Evolutionary conservation across 2,797 vertebrate species (phyloP).

Genomic region (Eleutherodactylus coqui): DNA sequence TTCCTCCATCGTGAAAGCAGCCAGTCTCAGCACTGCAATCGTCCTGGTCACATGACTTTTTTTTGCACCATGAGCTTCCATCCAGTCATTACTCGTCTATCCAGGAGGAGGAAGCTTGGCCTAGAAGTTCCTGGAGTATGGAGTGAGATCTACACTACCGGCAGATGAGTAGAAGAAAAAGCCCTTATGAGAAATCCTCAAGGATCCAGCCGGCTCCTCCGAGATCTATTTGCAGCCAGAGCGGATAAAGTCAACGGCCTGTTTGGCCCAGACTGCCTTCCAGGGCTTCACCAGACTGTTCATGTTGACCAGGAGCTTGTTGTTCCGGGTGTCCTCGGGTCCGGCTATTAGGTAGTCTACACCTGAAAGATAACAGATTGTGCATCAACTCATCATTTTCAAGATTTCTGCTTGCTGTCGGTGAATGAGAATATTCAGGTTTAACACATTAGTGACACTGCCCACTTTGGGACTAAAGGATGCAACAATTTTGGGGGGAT

Average conservation of each 20-base stretch:
- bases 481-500: no score
- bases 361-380: slow-evolving; percentile 70
- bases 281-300: slow-evolving; percentile 86
- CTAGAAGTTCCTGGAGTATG: not conserved
- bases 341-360: slow-evolving; percentile 88
- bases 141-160: slow-evolving; percentile 14
- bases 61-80: not conserved
- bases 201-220: not conserved
- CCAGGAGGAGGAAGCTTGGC: not conserved
- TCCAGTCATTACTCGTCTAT: not conserved
- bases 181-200: not conserved
- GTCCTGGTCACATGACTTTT: not conserved
- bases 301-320: slow-evolving; percentile 86
- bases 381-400: not conserved
- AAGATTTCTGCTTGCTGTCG: no score
- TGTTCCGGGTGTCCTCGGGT: slow-evolving; percentile 80
- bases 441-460: no score
- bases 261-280: slow-evolving; percentile 80
- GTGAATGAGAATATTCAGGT: no score
- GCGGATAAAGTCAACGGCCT: slow-evolving; percentile 80
- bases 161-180: not conserved
- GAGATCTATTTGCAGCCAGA: slow-evolving; percentile 79
- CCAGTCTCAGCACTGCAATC: no score
- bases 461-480: no score
- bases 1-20: not conserved